Evolutionary conservation across 1,140 invertebrate genomes (phyloP).

Genomic region (Yoshiicerus persimilis): DNA sequence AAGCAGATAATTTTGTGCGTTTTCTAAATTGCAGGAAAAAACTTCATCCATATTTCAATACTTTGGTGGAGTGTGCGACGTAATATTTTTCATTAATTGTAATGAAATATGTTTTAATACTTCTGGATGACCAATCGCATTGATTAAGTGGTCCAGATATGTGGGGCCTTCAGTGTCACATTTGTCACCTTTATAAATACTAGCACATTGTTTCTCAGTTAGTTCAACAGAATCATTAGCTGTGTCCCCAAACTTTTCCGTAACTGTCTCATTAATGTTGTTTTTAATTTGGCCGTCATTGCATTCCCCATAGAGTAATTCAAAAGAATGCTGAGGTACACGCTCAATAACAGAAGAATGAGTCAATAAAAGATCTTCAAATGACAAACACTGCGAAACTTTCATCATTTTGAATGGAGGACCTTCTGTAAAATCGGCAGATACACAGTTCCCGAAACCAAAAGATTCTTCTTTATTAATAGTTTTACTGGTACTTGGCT

Average conservation of each 20-base stretch:
- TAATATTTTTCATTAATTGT: constrained; percentile 35
- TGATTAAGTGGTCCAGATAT: constrained; percentile 33
- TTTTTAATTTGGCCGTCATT: not conserved
- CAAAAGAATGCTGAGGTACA: not conserved
- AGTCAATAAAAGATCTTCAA: not conserved
- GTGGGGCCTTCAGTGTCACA: not conserved
- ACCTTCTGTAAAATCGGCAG: not conserved
- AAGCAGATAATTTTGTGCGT: no score
- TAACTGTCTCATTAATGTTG: not conserved
- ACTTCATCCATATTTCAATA: no score
- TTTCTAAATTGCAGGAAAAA: no score
- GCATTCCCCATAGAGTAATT: no score
- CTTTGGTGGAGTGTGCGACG: not conserved
- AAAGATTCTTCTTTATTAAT: not conserved
- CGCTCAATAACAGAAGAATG: not conserved
- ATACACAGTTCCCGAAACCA: not conserved
- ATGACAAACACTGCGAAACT: not conserved
- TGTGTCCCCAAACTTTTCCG: not conserved
- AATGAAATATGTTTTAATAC: constrained; percentile 36
- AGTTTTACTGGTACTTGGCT: not conserved
- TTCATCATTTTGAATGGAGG: not conserved
- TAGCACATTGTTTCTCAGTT: not conserved
- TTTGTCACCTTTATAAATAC: not conserved
- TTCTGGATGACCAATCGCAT: constrained; percentile 38
- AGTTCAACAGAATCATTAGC: not conserved